A percentile compares a stretch with the other conserved stretches of the same genome.
phyloP scores from a whole-genome alignment of 2,113 vertebrate species.

The Sakesphorus luctuosus region DNA sequence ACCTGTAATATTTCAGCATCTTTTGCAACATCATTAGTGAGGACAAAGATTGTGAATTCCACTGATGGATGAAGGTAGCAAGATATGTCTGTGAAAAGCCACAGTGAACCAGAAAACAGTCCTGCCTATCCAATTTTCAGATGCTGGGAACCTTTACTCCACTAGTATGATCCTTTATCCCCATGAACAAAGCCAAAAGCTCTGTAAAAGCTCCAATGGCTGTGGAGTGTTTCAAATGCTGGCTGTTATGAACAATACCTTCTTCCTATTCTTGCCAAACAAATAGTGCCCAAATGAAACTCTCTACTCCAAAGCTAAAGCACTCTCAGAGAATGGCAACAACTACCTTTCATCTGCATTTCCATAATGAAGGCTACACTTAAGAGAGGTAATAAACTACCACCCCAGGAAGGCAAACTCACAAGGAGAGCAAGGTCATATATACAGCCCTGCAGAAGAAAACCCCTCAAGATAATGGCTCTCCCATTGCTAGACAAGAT shows the following conservation, averaged over 20 bases:
- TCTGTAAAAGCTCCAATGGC: not conserved
- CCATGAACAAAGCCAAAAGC: not conserved
- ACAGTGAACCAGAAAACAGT: not conserved
- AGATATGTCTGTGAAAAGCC: not conserved
- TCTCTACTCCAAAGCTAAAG: not conserved
- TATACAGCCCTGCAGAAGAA: not conserved
- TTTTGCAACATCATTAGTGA: not conserved
- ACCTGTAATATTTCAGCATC: not conserved
- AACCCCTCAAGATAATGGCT: not conserved
- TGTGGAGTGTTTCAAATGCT: not conserved
- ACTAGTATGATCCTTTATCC: not conserved
- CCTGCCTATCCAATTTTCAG: not conserved
- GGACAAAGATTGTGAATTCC: not conserved
- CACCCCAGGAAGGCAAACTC: not conserved
- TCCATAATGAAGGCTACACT: not conserved
- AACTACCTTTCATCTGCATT: not conserved
- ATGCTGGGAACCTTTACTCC: not conserved
- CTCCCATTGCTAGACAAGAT: not conserved
- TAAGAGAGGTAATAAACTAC: not conserved
- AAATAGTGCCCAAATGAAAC: not conserved
- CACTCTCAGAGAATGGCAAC: not conserved
- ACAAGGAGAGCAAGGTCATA: not conserved
- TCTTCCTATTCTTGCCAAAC: not conserved
- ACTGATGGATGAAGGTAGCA: not conserved
- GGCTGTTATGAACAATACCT: not conserved